Conservation (phyloP, 2,113 vertebrate species). For the Corythoichthys intestinalis region DNA sequence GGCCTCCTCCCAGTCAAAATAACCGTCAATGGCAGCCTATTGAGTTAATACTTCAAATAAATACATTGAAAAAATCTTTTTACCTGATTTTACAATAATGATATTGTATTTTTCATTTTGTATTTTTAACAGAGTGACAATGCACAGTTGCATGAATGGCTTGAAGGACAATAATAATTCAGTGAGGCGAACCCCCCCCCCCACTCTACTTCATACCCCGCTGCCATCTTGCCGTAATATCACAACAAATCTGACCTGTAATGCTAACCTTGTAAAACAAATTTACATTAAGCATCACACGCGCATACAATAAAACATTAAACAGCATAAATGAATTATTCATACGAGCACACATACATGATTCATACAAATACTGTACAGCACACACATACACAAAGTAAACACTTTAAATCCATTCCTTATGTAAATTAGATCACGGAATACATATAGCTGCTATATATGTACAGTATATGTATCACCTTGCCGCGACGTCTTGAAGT, state of each 20-base stretch:
- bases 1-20: too few species aligned
- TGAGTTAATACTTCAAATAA: too few species aligned
- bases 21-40: too few species aligned
- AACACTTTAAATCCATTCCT: background rate
- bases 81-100: too few species aligned
- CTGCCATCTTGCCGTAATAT: background rate
- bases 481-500: constrained; percentile 96
- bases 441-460: background rate
- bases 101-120: too few species aligned
- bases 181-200: background rate
- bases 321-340: background rate
- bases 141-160: too few species aligned
- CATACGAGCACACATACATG: background rate
- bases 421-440: background rate
- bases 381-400: background rate
- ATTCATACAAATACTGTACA: background rate
- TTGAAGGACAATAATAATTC: background rate
- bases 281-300: constrained; percentile 1
- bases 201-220: background rate
- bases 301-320: background rate
- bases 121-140: too few species aligned
- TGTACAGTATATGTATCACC: constrained; percentile 69
- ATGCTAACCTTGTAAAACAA: background rate
- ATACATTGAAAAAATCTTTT: too few species aligned
- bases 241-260: background rate